Percentiles rank a stretch among this genome's conserved stretches.
phyloP scores from a whole-genome alignment of 1,140 invertebrate genomes.

The Magallana gigas region DNA sequence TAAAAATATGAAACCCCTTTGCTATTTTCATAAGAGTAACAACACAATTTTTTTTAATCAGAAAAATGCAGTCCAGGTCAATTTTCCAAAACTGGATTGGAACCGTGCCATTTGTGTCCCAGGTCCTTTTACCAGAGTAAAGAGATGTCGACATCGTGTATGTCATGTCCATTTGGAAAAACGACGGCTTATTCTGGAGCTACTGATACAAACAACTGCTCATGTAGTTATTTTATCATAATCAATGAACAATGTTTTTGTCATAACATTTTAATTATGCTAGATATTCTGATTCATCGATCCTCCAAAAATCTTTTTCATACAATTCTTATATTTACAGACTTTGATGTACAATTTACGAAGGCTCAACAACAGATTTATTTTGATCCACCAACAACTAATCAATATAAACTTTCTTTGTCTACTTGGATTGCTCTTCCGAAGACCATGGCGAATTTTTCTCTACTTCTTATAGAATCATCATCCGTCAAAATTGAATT shows the following conservation, averaged over 20 bases:
- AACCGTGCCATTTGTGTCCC: constrained; percentile 15
- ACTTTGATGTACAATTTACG: background rate
- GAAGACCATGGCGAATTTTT: background rate
- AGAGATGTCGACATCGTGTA: background rate
- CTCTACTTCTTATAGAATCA: background rate
- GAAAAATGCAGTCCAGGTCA: background rate
- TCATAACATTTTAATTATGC: background rate
- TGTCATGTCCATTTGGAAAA: background rate
- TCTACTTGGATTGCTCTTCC: background rate
- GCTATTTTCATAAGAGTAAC: too few relatives aligned
- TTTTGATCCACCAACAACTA: background rate
- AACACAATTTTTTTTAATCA: background rate
- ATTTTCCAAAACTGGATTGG: constrained; percentile 9
- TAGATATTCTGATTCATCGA: background rate
- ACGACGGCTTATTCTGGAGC: constrained; percentile 4
- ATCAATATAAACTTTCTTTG: background rate
- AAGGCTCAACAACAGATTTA: background rate
- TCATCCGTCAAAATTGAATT: background rate
- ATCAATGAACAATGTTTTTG: too few relatives aligned
- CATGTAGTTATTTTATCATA: background rate
- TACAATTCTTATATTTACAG: background rate
- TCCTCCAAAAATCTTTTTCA: background rate
- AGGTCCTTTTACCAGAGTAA: constrained; percentile 1
- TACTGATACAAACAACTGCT: background rate
- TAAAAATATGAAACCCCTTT: too few relatives aligned